A percentile compares a stretch with the other conserved stretches of the same genome.
Conservation (phyloP, 2,113 vertebrate genomes). For the Hiodon tergisus region DNA sequence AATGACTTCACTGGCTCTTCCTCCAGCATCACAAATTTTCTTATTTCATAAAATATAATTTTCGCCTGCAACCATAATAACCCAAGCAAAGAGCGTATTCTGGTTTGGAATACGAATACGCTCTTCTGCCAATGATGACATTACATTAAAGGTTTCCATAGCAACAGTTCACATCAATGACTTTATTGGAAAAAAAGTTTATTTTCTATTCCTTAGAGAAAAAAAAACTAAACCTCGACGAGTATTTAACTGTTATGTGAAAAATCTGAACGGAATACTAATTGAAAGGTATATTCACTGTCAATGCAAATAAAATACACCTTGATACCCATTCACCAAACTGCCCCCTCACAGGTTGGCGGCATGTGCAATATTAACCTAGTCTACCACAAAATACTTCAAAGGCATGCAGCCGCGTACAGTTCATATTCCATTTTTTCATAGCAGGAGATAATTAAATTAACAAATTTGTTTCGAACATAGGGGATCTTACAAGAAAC, state of each 20-base stretch:
- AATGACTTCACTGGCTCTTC: background rate
- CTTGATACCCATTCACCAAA: background rate
- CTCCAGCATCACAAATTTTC: conserved; percentile 4
- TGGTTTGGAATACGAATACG: background rate
- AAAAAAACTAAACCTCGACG: background rate
- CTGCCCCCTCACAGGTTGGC: background rate
- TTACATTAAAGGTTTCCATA: conserved; percentile 22
- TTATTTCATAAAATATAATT: background rate
- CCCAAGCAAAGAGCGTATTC: background rate
- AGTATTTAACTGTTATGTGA: conserved; percentile 3
- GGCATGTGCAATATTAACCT: background rate
- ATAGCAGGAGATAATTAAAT: background rate
- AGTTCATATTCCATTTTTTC: background rate
- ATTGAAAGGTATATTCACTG: background rate
- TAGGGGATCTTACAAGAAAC: too few relatives aligned
- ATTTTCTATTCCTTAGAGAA: conserved; percentile 2
- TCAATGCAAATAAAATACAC: background rate
- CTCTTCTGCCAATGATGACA: background rate
- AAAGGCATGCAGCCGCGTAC: background rate
- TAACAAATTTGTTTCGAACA: too few relatives aligned
- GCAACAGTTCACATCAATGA: conserved; percentile 22
- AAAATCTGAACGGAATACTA: too few relatives aligned
- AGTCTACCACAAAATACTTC: background rate
- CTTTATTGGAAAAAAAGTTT: conserved; percentile 16
- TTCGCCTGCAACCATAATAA: conserved; percentile 10